Percentiles rank a stretch among this genome's conserved stretches.
Conservation (phyloP, 2,113 vertebrate genomes). For the Cyprinus carpio region DNA sequence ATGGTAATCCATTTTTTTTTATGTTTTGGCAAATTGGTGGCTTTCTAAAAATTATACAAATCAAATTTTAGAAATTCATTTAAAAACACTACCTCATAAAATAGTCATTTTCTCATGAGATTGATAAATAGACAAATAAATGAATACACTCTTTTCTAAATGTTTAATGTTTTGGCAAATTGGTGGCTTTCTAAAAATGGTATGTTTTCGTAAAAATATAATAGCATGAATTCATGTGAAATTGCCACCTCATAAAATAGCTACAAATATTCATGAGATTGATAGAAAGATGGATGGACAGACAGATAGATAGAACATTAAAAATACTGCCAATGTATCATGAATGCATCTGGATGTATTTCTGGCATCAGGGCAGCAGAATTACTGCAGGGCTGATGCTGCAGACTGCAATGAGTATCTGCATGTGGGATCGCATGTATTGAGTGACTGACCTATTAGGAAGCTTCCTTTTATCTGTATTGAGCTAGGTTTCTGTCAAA, state of each 20-base stretch:
- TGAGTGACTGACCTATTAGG: neutral
- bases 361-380: constrained; percentile 14
- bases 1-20: too few relatives aligned
- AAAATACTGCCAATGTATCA: neutral
- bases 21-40: too few relatives aligned
- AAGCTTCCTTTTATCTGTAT: neutral
- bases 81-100: too few relatives aligned
- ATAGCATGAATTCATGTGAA: neutral
- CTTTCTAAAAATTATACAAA: too few relatives aligned
- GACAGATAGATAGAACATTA: neutral
- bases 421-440: neutral
- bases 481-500: neutral
- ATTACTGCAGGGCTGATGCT: neutral
- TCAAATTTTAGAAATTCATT: too few relatives aligned
- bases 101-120: neutral
- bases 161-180: neutral
- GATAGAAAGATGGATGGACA: neutral
- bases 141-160: neutral
- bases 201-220: neutral
- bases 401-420: neutral
- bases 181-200: neutral
- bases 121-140: neutral
- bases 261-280: neutral
- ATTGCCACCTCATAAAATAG: neutral
- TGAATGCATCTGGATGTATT: neutral